A percentile compares a stretch with the other conserved stretches of the same genome.
phyloP scores from a whole-genome alignment of 2,888 invertebrate species.

The Operophtera brumata region DNA sequence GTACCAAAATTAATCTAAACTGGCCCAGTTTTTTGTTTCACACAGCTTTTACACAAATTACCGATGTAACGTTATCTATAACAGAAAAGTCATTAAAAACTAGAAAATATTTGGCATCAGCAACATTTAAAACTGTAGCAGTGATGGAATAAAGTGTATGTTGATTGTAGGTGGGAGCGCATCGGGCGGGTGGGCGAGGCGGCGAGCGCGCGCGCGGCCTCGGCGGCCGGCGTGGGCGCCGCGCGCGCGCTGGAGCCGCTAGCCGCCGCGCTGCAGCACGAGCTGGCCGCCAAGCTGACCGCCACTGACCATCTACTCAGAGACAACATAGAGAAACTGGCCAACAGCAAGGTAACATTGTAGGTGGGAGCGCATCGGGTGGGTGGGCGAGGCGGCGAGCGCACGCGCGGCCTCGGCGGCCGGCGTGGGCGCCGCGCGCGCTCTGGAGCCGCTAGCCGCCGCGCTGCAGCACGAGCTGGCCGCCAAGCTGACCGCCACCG shows the following conservation, averaged over 20 bases:
- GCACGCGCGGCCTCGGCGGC: slow-evolving; percentile 69
- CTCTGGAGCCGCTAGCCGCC: slow-evolving; percentile 86
- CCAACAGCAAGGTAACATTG: slow-evolving; percentile 86
- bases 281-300: slow-evolving; percentile 86
- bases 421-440: slow-evolving; percentile 80
- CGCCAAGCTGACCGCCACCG: slow-evolving; percentile 86
- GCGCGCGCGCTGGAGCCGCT: slow-evolving; percentile 86
- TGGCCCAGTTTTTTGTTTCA: too few relatives aligned
- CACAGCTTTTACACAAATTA: too few relatives aligned
- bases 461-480: slow-evolving; percentile 88
- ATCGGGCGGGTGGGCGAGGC: slow-evolving; percentile 56
- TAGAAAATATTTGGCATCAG: too few relatives aligned
- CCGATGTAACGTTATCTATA: too few relatives aligned
- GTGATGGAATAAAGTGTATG: too few relatives aligned
- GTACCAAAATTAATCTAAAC: too few relatives aligned
- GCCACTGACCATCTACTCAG: slow-evolving; percentile 87
- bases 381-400: slow-evolving; percentile 61
- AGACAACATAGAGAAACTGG: slow-evolving; percentile 89
- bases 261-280: slow-evolving; percentile 86
- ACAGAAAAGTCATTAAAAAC: too few relatives aligned
- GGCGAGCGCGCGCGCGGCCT: slow-evolving; percentile 68
- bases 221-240: slow-evolving; percentile 75
- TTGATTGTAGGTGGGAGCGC: slow-evolving; percentile 55
- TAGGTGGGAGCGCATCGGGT: slow-evolving; percentile 56
- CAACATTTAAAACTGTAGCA: too few relatives aligned